Conservation (phyloP, 2,113 vertebrate genomes). For the Myrmecophaga tridactyla region DNA sequence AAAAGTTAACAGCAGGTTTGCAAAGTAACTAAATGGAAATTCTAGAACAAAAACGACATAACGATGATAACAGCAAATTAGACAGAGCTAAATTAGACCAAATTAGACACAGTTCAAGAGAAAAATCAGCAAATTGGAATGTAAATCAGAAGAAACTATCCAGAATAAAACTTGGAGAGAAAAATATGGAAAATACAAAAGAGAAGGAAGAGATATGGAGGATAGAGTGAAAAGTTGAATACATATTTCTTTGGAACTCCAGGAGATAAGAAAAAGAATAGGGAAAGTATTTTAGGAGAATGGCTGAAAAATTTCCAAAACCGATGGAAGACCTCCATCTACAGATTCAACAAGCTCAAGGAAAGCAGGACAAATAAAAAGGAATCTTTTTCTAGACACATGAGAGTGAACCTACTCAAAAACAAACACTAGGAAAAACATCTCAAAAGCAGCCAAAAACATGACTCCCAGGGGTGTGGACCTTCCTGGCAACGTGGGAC, state of each 20-base stretch:
- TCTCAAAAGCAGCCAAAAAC: background rate
- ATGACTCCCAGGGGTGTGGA: too few relatives aligned
- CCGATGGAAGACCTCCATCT: background rate
- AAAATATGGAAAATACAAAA: background rate
- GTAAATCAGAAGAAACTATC: background rate
- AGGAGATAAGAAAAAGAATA: background rate
- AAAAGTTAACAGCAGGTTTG: background rate
- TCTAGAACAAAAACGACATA: background rate
- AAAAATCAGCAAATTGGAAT: background rate
- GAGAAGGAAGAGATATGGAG: background rate
- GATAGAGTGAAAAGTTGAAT: background rate
- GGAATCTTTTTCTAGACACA: background rate
- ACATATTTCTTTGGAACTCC: background rate
- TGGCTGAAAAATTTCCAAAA: background rate
- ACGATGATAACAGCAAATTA: background rate
- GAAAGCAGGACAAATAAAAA: background rate
- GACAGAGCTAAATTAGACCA: background rate
- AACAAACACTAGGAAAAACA: background rate
- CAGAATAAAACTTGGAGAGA: background rate
- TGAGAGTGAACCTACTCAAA: background rate
- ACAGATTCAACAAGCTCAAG: background rate
- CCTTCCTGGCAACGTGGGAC: too few relatives aligned
- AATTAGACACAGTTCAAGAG: background rate
- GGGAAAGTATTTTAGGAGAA: background rate
- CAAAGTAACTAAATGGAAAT: background rate